Conservation (phyloP, 2,888 invertebrate genomes). For the Melanophora roralis region DNA sequence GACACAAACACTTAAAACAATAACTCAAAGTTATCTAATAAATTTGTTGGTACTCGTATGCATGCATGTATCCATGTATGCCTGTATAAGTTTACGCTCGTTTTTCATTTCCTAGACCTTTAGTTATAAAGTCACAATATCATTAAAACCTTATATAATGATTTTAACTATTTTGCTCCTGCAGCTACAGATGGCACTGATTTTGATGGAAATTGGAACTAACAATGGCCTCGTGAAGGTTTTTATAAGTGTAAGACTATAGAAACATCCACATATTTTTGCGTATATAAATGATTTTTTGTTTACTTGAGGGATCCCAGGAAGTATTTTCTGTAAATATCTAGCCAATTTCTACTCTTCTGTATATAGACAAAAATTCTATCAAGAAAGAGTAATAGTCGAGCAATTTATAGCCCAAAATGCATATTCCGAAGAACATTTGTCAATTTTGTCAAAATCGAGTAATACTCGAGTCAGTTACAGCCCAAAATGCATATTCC, state of each 20-base stretch:
- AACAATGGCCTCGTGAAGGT: constrained; percentile 47
- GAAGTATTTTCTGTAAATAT: too few relatives aligned
- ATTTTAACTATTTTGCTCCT: not conserved
- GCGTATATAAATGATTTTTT: not conserved
- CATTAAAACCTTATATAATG: constrained; percentile 20
- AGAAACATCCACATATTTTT: not conserved
- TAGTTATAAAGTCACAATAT: not conserved
- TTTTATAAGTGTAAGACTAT: constrained; percentile 24
- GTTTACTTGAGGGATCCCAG: not conserved
- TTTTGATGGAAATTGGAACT: constrained; percentile 11
- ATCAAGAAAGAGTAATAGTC: too few relatives aligned
- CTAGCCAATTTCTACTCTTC: too few relatives aligned
- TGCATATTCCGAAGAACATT: too few relatives aligned
- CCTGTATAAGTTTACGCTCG: too few relatives aligned
- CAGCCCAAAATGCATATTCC: too few relatives aligned
- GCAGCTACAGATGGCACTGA: not conserved
- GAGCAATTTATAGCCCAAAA: too few relatives aligned
- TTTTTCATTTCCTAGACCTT: constrained; percentile 8
- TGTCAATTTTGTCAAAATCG: too few relatives aligned
- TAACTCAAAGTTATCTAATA: constrained; percentile 40
- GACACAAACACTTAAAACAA: not conserved
- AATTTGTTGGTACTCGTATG: constrained; percentile 25
- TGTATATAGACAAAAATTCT: too few relatives aligned
- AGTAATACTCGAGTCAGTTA: too few relatives aligned
- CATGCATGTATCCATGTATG: not conserved